Conservation (phyloP, 2,797 vertebrate genomes). For the Epinephelus awoara region DNA sequence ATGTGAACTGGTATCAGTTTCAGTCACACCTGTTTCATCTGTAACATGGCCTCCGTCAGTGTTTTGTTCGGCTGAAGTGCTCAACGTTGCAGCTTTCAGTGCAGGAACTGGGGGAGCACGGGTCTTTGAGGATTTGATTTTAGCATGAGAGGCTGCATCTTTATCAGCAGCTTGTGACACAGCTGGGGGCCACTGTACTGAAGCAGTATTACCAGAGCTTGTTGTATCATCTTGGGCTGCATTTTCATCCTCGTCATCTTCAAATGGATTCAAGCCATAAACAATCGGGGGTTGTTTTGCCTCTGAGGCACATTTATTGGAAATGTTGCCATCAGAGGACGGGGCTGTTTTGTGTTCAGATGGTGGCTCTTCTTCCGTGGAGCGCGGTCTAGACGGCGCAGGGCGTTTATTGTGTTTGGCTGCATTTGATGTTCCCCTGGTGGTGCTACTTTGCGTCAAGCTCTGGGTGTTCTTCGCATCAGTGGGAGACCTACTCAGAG, state of each 20-base stretch:
- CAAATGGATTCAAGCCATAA: constrained; percentile 76
- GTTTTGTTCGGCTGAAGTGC: constrained; percentile 1
- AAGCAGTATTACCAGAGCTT: neutral
- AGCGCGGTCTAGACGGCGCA: constrained; percentile 70
- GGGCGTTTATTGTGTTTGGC: constrained; percentile 68
- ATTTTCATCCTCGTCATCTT: constrained; percentile 67
- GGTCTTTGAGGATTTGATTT: constrained; percentile 69
- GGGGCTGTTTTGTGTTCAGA: neutral
- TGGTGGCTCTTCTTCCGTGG: constrained; percentile 26
- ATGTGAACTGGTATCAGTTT: neutral
- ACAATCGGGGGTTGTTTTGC: constrained; percentile 15
- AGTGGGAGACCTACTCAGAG: constrained; percentile 36
- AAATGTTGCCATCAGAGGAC: neutral
- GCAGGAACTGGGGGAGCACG: constrained; percentile 78
- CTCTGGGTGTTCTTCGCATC: constrained; percentile 39
- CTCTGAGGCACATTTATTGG: neutral
- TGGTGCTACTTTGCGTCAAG: neutral
- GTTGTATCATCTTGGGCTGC: constrained; percentile 18
- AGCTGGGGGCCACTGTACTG: constrained; percentile 10
- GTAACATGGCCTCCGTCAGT: neutral
- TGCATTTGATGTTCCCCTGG: constrained; percentile 4
- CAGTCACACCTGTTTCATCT: neutral
- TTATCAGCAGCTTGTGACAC: constrained; percentile 18
- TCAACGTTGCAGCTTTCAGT: neutral
- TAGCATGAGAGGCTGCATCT: constrained; percentile 34